Evolutionary conservation across 2,888 invertebrate species (phyloP).

Genomic region (Cyclophora punctaria): DNA sequence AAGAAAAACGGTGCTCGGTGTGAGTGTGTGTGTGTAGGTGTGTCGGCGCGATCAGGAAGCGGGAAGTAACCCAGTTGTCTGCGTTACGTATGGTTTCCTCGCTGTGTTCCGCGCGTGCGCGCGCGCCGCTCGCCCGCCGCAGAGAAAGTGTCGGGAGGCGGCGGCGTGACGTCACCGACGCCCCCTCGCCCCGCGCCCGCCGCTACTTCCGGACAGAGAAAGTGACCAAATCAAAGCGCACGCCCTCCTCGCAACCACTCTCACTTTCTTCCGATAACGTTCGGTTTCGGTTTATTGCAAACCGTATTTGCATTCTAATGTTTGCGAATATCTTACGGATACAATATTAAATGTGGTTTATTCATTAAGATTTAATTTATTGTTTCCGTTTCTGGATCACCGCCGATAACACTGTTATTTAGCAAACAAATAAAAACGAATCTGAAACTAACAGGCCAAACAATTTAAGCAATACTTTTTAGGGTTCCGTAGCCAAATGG

Average conservation of each 20-base stretch:
- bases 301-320: too few species aligned
- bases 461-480: too few species aligned
- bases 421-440: too few species aligned
- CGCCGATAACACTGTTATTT: too few species aligned
- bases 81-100: constrained; percentile 53
- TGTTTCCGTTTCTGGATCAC: too few species aligned
- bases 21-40: constrained; percentile 1
- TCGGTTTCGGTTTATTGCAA: too few species aligned
- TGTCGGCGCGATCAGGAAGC: constrained; percentile 38
- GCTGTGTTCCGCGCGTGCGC: constrained; percentile 36
- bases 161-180: constrained; percentile 2
- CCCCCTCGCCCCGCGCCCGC: constrained; percentile 2
- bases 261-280: constrained; percentile 20
- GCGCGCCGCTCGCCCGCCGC: constrained; percentile 2
- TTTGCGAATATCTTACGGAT: too few species aligned
- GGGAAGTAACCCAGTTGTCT: constrained; percentile 60
- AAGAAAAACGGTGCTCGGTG: constrained; percentile 29
- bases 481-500: too few species aligned
- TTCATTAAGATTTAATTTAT: too few species aligned
- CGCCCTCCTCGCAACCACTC: constrained; percentile 12
- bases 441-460: too few species aligned
- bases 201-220: constrained; percentile 9
- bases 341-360: too few species aligned
- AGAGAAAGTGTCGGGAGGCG: not conserved
- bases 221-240: constrained; percentile 14